Evolutionary conservation across 1,140 invertebrate species (phyloP).

Genomic region (Formica exsecta): DNA sequence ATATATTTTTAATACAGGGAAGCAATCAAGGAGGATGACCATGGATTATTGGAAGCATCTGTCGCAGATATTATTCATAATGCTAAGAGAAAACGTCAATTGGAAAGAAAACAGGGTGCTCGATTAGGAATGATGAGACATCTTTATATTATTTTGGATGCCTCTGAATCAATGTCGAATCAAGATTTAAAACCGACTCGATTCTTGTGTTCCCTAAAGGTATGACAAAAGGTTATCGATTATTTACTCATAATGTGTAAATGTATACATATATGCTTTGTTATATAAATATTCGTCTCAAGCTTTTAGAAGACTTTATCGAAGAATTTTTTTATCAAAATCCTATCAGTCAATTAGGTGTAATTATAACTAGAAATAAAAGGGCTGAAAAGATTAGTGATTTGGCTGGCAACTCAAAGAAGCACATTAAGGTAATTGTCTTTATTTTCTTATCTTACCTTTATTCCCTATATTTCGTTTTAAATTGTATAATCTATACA

Average conservation of each 20-base stretch:
- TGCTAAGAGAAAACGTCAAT: slow-evolving; percentile 92
- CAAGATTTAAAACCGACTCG: slow-evolving; percentile 98
- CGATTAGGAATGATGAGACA: slow-evolving; percentile 99
- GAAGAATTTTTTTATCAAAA: slow-evolving; percentile 99
- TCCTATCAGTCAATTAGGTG: slow-evolving; percentile 98
- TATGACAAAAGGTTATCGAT: slow-evolving; percentile 79
- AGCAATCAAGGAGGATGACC: slow-evolving; percentile 98
- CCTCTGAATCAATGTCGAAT: slow-evolving; percentile 96
- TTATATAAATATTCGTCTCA: slow-evolving; percentile 76
- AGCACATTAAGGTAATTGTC: slow-evolving; percentile 90
- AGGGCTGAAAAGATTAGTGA: slow-evolving; percentile 97
- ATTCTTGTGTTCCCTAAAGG: slow-evolving; percentile 95
- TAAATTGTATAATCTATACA: background rate
- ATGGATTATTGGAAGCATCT: slow-evolving; percentile 95
- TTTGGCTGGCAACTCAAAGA: slow-evolving; percentile 94
- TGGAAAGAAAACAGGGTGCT: slow-evolving; percentile 91
- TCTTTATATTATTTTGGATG: slow-evolving; percentile 96
- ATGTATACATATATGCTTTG: slow-evolving; percentile 19
- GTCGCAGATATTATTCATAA: slow-evolving; percentile 96
- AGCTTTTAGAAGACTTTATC: slow-evolving; percentile 97
- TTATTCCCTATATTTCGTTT: background rate
- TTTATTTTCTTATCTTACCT: background rate
- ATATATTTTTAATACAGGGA: slow-evolving; percentile 89
- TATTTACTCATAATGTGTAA: background rate
- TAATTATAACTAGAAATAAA: slow-evolving; percentile 97